Base-by-base conservation (phyloP, 1,140 invertebrate genomes). In the Zaprionus africanus region DNA sequence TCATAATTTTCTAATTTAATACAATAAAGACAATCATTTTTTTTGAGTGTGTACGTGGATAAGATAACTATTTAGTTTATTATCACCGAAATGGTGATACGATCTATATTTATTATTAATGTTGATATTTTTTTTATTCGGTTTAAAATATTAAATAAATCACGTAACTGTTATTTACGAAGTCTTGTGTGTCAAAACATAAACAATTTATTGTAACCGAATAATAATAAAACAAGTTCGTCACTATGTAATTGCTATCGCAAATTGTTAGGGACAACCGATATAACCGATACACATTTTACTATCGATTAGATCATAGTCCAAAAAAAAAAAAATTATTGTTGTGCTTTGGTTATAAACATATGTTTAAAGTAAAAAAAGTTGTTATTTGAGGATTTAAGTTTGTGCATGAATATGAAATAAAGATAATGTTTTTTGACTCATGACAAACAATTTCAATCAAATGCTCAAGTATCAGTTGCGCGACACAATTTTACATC, bases 251-350 rank as follows among this genome's bases (percentile, higher is more conserved):
- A 51, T 51, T 51, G 12, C n/a, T 19, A 61, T 22, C 17, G 15
- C 2, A 63, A 6, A 57, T 43, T n/a, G 1, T 22, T 24, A 9
- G 15, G 15, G 1, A 17, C 31, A 63, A 66, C 60, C 63, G 70
- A 73, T 67, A 53, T 31, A 11, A 11, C 12, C 19, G 11, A 17
- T 7, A 26, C 5, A 9, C 11, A 36, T 31, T 46, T 17, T 57
- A 63, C 54, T 53, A 49, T 63, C 60, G 51, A 70, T 75, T 69
- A 58, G 69, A 70, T 69, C 53, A 75, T 75, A 75, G 67, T 70
- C 70, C 70, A 76, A 71, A 71, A 71, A 64, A 71, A 71, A 64
- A 63, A 70, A 63, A 34, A 76, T 64, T 71, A 71, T 64, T 71
- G 68, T 63, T 69, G 59, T 68, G 7, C 19, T 19, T 51, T 51